Conservation (phyloP, 1,140 invertebrate genomes). For the Euura lappo region DNA sequence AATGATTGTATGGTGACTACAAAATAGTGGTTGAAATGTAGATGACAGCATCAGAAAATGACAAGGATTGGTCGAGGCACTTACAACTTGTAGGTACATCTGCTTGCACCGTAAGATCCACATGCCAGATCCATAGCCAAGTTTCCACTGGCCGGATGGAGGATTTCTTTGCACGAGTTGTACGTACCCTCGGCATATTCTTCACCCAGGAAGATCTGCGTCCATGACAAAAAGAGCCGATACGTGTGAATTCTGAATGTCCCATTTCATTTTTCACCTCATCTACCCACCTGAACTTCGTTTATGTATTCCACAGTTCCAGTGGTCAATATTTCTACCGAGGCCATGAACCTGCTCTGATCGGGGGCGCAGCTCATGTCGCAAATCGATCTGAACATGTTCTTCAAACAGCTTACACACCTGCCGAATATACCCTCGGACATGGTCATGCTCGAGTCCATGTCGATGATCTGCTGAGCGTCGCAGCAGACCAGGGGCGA, state of each 20-base stretch:
- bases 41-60: background rate
- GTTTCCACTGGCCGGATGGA: slow-evolving; percentile 69
- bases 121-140: slow-evolving; percentile 76
- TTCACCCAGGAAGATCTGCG: slow-evolving; percentile 58
- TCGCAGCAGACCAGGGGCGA: slow-evolving; percentile 62
- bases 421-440: slow-evolving; percentile 65
- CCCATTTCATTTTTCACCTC: background rate
- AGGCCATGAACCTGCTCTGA: slow-evolving; percentile 61
- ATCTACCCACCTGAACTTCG: slow-evolving; percentile 32
- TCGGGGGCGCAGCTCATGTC: slow-evolving; percentile 67
- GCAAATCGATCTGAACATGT: slow-evolving; percentile 66
- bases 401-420: slow-evolving; percentile 67
- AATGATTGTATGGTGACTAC: background rate
- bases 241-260: background rate
- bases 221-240: background rate
- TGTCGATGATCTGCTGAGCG: slow-evolving; percentile 52
- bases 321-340: slow-evolving; percentile 33
- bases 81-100: slow-evolving; percentile 63
- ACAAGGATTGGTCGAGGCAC: background rate
- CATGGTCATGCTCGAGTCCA: slow-evolving; percentile 55
- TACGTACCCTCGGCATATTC: slow-evolving; percentile 69
- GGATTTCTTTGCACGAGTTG: slow-evolving; percentile 69
- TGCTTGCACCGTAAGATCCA: slow-evolving; percentile 65
- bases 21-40: too few relatives aligned
- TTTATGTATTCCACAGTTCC: background rate